Percentiles rank a stretch among this genome's conserved stretches.
Conservation (phyloP, 1,140 invertebrate species). For the Drosophila erecta region DNA sequence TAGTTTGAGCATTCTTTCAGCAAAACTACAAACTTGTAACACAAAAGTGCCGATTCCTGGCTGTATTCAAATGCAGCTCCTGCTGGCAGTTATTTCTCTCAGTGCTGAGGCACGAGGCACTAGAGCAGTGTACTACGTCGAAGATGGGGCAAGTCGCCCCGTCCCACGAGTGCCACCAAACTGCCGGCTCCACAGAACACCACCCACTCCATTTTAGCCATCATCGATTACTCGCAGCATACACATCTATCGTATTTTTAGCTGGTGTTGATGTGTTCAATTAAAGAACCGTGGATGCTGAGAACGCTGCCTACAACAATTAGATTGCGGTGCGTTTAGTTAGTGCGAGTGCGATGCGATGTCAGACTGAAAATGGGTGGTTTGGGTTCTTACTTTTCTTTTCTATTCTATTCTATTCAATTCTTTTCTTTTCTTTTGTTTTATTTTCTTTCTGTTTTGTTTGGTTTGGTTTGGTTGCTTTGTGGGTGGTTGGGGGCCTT, state of each 20-base stretch:
- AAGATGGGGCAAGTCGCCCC: background rate
- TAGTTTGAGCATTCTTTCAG: too few species aligned
- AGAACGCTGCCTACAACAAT: constrained; percentile 80
- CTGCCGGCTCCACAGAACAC: constrained; percentile 1
- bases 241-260: constrained; percentile 66
- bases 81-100: background rate
- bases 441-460: too few species aligned
- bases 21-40: too few species aligned
- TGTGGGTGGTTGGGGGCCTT: background rate
- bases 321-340: constrained; percentile 76
- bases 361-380: constrained; percentile 12
- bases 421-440: too few species aligned
- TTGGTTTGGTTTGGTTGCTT: too few species aligned
- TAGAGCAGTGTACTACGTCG: background rate
- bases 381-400: background rate
- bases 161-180: constrained; percentile 7
- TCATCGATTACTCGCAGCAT: constrained; percentile 54
- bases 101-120: background rate
- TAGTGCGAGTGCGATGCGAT: constrained; percentile 70
- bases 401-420: background rate
- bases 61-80: background rate
- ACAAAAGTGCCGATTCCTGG: too few species aligned
- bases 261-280: constrained; percentile 82
- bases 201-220: constrained; percentile 37
- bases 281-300: constrained; percentile 79